Base-by-base conservation (phyloP, 2,888 invertebrate species). In the Steinernema hermaphroditum region DNA sequence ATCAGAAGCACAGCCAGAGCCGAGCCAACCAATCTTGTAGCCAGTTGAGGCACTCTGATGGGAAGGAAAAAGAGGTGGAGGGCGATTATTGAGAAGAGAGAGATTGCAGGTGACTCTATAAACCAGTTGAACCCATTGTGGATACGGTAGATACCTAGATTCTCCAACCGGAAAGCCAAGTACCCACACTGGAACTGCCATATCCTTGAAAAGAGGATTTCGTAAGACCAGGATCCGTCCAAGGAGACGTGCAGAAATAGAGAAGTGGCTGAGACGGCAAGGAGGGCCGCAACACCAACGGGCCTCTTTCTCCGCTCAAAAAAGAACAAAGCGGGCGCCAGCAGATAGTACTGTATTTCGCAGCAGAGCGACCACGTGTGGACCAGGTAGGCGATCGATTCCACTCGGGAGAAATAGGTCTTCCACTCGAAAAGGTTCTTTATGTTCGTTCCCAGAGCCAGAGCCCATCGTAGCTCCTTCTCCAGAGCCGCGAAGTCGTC, bases 101-200 rank as follows among this genome's bases (percentile, higher is more conserved):
- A 4, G 37, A 12, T 8, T 12, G 12, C 6, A 12, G 37, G 37
- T 12, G 37, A 37, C 12, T 12, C 37, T 37, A n/a, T n/a, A n/a
- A n/a, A n/a, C n/a, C n/a, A n/a, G n/a, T n/a, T n/a, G n/a, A n/a
- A n/a, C n/a, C n/a, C n/a, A n/a, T n/a, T n/a, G n/a, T n/a, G n/a
- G n/a, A n/a, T n/a, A n/a, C n/a, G n/a, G n/a, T n/a, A n/a, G n/a
- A 41, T 62, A 62, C 62, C 62, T 2, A 32, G 29, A 62, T 62
- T 27, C n/a, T n/a, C 2, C 1, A 62, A 1, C 27, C 62, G 29
- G 2, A 34, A 62, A 8, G 62, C 62, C 32, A 62, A 1, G 19
- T 62, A 62, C 12, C 62, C 62, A 34, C 62, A 62, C 62, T 62
- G 62, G 34, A 62, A 62, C 32, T 62, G 62, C 62, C 62, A 62